Base-by-base conservation (phyloP, 2,113 vertebrate species). In the Gadus macrocephalus region DNA sequence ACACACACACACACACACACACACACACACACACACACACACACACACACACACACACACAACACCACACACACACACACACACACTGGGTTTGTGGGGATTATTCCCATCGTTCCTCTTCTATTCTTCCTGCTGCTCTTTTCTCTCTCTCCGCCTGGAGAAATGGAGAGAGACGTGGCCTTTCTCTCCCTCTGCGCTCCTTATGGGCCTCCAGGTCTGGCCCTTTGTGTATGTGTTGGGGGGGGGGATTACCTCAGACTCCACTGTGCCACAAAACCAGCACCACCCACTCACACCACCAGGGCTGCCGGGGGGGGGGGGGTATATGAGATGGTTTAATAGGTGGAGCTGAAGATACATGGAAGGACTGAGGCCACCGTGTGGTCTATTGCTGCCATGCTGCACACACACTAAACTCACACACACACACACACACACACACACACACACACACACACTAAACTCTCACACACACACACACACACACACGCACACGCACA, bases 41-140 rank as follows among this genome's bases (percentile, higher is more conserved):
- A 12, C 42, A 49, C 42, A 49, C 42, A 49, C 42, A 49, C 42
- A 49, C 12, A 14, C 42, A 49, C 12, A 14, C 12, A 9, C 42
- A 49, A 11, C 14, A 11, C 1, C 11, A 49, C 42, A 49, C 42
- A 49, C 42, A 9, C 42, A 49, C 42, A 14, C 2, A 49, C 42
- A 49, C 42, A 49, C 42, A 14, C 80, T 83, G 88, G 88, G 88
- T 87, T 89, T 88, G 80, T 72, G 81, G 72, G 78, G 85, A 87
- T 89, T 90, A 89, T 92, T 90, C 90, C 86, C 88, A 89, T 87
- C 85, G 78, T 80, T 87, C 77, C 86, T 85, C 78, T 58, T 78
- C 78, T 81, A 76, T 84, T 85, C 81, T 87, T 87, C 74, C 82
- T 83, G 80, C 84, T 77, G 80, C 84, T 77, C 81, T 88, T 87